These are phyloP conservation scores for Eptatretus burgeri DNA, from an alignment of 2,113 vertebrate species.

Conservation along the genomic window DNA sequence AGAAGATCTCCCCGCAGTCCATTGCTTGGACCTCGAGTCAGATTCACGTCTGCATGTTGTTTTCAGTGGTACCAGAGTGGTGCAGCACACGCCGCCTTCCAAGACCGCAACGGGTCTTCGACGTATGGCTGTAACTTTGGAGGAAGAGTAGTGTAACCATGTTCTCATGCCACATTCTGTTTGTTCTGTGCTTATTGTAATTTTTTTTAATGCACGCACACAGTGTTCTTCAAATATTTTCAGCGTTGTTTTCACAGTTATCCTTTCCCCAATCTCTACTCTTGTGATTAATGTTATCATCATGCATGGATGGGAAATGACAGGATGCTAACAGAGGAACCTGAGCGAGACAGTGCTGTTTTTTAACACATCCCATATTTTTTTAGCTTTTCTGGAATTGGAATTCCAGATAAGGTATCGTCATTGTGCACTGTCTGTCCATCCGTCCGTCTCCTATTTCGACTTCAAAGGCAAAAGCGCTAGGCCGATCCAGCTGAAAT, in stretches of 20 bases:
- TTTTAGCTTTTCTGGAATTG: too few relatives aligned
- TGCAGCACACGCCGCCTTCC: conserved; percentile 62
- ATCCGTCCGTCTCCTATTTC: too few relatives aligned
- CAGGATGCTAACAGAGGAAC: too few relatives aligned
- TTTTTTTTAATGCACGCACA: neutral
- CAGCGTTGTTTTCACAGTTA: neutral
- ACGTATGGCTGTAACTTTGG: conserved; percentile 21
- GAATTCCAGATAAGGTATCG: too few relatives aligned
- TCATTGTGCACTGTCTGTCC: too few relatives aligned
- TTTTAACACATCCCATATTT: too few relatives aligned
- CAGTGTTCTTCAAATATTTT: neutral
- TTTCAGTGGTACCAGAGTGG: conserved; percentile 72
- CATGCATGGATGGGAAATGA: too few relatives aligned
- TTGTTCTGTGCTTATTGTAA: neutral
- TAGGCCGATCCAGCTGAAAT: too few relatives aligned
- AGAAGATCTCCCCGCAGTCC: conserved; percentile 43
- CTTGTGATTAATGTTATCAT: neutral
- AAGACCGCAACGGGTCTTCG: conserved; percentile 54
- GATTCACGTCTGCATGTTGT: conserved; percentile 59
- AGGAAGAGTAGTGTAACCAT: neutral
- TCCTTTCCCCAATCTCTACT: neutral
- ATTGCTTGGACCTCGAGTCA: conserved; percentile 31
- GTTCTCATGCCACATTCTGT: neutral
- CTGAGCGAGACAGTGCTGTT: too few relatives aligned
- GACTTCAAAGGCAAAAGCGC: too few relatives aligned